Percentiles rank a stretch among this genome's conserved stretches.
phyloP scores from a whole-genome alignment of 2,888 invertebrate species.

The Incurvaria masculella region DNA sequence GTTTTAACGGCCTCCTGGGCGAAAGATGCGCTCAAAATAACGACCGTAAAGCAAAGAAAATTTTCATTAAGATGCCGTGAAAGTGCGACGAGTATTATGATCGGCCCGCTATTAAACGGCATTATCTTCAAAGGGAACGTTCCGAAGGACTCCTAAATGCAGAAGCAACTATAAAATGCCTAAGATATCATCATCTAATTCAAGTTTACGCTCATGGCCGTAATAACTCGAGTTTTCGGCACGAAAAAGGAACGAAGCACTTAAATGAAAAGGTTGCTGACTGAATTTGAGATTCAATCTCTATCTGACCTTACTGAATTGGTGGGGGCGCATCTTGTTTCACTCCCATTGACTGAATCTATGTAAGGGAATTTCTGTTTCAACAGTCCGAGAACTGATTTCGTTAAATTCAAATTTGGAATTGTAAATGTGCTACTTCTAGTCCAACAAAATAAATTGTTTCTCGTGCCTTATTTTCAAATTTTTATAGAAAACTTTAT shows the following conservation, averaged over 20 bases:
- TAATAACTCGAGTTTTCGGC: neutral
- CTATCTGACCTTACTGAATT: no score
- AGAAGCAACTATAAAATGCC: conserved; percentile 51
- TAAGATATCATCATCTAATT: conserved; percentile 55
- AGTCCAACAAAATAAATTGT: no score
- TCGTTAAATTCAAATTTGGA: no score
- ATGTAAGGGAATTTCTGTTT: no score
- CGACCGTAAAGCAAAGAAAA: conserved; percentile 42
- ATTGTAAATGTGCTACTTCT: no score
- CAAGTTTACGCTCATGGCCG: conserved; percentile 23
- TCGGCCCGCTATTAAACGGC: conserved; percentile 44
- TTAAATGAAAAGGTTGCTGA: neutral
- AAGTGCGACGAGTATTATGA: conserved; percentile 44
- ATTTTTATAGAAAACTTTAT: no score
- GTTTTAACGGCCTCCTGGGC: neutral
- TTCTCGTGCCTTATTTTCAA: no score
- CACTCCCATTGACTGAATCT: no score
- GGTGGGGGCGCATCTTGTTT: no score
- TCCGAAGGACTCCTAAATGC: conserved; percentile 34
- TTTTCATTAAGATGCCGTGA: conserved; percentile 43
- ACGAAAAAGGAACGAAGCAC: neutral
- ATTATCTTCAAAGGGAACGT: conserved; percentile 40
- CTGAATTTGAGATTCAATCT: no score
- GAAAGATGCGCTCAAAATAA: conserved; percentile 19
- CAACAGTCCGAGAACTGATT: no score